A percentile compares a stretch with the other conserved stretches of the same genome.
These are phyloP conservation scores for Zoanthus solanderi DNA, from an alignment of 92 coral and sea anemone genomes.

Conservation along the genomic window DNA sequence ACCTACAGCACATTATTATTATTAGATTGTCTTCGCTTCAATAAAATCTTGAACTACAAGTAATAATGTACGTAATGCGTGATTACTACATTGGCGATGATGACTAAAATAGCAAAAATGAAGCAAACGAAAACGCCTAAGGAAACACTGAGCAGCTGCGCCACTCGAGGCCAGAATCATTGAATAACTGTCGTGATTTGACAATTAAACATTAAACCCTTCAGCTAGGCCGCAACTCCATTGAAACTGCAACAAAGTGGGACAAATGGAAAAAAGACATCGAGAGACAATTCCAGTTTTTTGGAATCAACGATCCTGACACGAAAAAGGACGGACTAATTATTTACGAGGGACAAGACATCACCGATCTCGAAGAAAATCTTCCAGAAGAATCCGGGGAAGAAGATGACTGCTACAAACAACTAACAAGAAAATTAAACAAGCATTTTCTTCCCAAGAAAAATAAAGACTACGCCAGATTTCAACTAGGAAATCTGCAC, in stretches of 20 bases:
- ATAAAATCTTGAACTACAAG: too few relatives aligned
- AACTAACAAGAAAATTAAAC: constrained; percentile 53
- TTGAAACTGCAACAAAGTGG: constrained; percentile 57
- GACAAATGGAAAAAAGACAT: constrained; percentile 60
- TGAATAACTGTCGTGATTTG: neutral
- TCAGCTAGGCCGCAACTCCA: constrained; percentile 39
- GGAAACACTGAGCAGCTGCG: neutral
- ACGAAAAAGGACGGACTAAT: constrained; percentile 58
- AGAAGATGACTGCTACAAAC: constrained; percentile 38
- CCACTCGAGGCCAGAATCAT: neutral
- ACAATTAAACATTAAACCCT: constrained; percentile 56
- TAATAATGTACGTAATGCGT: neutral
- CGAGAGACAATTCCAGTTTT: constrained; percentile 64
- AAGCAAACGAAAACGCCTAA: neutral
- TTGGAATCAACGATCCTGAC: constrained; percentile 56
- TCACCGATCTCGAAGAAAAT: constrained; percentile 40
- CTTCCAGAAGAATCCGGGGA: constrained; percentile 19
- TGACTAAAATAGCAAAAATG: neutral
- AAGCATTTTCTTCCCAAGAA: constrained; percentile 58
- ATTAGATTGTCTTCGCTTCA: too few relatives aligned
- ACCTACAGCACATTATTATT: too few relatives aligned
- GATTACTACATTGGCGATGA: constrained; percentile 2
- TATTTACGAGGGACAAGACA: constrained; percentile 44
- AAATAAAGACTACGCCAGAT: neutral
- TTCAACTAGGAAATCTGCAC: constrained; percentile 61